Evolutionary conservation across 2,113 vertebrate genomes (phyloP).

Genomic region (Cavia aperea): DNA sequence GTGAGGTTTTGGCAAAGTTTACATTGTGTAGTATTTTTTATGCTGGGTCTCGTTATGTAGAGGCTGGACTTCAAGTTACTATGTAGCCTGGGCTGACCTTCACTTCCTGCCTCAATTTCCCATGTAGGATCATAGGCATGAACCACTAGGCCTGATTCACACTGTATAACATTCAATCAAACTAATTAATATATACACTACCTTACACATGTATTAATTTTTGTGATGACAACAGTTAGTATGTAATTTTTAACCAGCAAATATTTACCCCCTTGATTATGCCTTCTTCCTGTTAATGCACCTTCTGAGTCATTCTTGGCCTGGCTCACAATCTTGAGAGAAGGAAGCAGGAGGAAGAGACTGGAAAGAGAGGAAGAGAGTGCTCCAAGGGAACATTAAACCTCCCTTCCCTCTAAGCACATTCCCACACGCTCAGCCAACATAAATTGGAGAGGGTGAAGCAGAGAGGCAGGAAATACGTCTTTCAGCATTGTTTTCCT

Average conservation of each 20-base stretch:
- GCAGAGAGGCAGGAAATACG: not conserved
- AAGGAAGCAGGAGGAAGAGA: not conserved
- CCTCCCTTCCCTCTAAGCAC: not conserved
- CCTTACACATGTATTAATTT: not conserved
- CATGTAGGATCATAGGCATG: not conserved
- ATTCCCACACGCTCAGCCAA: not conserved
- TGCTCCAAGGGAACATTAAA: not conserved
- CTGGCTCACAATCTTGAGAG: not conserved
- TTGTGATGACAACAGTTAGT: not conserved
- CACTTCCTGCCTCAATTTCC: not conserved
- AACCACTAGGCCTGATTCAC: not conserved
- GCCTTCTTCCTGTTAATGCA: not conserved
- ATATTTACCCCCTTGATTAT: not conserved
- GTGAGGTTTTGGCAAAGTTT: not conserved
- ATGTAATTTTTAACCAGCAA: not conserved
- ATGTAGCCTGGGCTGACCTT: not conserved
- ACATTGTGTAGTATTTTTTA: not conserved
- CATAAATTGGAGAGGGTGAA: not conserved
- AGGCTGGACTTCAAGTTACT: not conserved
- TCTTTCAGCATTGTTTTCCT: slow-evolving; percentile 9
- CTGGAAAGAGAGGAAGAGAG: not conserved
- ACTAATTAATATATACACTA: not conserved
- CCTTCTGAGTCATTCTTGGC: not conserved
- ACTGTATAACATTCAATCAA: not conserved
- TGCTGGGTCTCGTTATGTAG: not conserved